Base-by-base conservation (phyloP, 1,140 invertebrate genomes). In the Drosophila nebulosa region DNA sequence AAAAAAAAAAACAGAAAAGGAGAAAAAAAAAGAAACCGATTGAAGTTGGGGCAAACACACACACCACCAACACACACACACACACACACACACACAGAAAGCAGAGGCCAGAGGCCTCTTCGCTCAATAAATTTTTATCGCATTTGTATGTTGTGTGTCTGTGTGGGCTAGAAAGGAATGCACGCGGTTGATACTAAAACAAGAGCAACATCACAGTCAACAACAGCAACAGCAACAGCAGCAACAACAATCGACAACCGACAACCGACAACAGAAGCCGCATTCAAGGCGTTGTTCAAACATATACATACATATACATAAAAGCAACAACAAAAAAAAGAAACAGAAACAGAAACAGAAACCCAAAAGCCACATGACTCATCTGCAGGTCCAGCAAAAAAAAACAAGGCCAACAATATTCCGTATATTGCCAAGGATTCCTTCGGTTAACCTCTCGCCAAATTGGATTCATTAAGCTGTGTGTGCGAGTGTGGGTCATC, bases 51-150 rank as follows among this genome's bases (percentile, higher is more conserved):
- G 24, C 35, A 24, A 24, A 36, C 39, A 59, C 10, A 32, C 30
- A 32, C 30, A 32, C 30, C n/a, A n/a, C n/a, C n/a, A n/a, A 32
- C 5, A 32, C 9, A 32, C 5, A 32, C 30, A 32, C 30, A 32
- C 10, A 64, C 61, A 60, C 30, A 32, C 30, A 32, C 2, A 32
- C 3, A 32, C 1, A 32, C 30, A 32, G 9, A 32, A 3, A 12
- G 30, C 58, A 42, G 69, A 69, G 74, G 74, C 74, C 79, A 84
- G 81, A 79, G 78, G 79, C 76, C 76, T 69, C 77, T 46, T 46
- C 64, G 81, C 69, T 86, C 81, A 86, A 86, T 86, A 86, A 86
- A 86, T 86, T 86, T 81, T 75, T 86, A 86, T 86, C 81, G 81
- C 78, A 67, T 66, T 52, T 73, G 74, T 66, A 21, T 61, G 71